phyloP scores from a whole-genome alignment of 2,797 vertebrate species.

The Geotrypetes seraphini region DNA sequence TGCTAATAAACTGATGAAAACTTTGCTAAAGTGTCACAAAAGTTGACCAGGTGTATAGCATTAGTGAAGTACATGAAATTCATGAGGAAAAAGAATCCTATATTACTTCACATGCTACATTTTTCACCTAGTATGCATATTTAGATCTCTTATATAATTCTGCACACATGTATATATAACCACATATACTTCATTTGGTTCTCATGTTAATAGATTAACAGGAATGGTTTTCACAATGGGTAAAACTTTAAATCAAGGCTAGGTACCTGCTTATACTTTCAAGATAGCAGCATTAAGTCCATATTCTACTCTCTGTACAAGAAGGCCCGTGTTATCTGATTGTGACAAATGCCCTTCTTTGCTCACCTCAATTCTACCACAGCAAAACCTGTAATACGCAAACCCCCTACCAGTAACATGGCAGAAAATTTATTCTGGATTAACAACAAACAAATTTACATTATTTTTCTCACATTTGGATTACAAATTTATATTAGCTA shows the following conservation, averaged over 20 bases:
- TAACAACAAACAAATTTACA: conserved; percentile 3
- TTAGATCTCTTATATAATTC: conserved; percentile 57
- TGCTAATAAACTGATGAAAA: conserved; percentile 35
- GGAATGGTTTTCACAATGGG: conserved; percentile 47
- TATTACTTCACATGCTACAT: conserved; percentile 41
- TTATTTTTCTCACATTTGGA: conserved; percentile 21
- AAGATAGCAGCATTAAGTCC: conserved; percentile 52
- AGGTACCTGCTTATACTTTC: conserved; percentile 49
- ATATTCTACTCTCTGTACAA: conserved; percentile 36
- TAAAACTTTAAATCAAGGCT: conserved; percentile 27
- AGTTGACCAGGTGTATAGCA: conserved; percentile 22
- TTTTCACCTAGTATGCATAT: conserved; percentile 41
- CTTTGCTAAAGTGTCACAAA: conserved; percentile 29
- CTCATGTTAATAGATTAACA: conserved; percentile 51
- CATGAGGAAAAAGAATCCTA: conserved; percentile 37
- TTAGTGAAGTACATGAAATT: conserved; percentile 32
- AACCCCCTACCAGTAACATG: not conserved
- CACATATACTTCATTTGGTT: conserved; percentile 65
- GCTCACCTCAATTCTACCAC: conserved; percentile 11
- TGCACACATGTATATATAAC: conserved; percentile 52
- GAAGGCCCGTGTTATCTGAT: conserved; percentile 16
- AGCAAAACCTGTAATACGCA: conserved; percentile 17
- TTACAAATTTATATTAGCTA: conserved; percentile 11
- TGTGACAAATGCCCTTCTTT: conserved; percentile 22
- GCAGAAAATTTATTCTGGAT: not conserved